Conservation (phyloP, 2,888 invertebrate genomes). For the Thelaira solivaga region DNA sequence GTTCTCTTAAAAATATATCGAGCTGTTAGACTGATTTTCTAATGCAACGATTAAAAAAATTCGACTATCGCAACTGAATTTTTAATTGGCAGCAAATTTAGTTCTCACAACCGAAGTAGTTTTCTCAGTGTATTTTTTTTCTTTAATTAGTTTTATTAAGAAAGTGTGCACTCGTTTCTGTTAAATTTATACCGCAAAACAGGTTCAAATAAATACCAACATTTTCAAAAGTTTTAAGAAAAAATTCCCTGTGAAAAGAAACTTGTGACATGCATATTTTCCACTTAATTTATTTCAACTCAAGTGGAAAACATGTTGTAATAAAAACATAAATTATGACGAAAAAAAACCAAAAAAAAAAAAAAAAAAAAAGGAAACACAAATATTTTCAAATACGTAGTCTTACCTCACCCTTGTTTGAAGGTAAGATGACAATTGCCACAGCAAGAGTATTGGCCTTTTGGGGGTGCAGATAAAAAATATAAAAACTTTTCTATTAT, state of each 20-base stretch:
- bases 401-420: constrained; percentile 27
- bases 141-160: too few species aligned
- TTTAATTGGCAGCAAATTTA: too few species aligned
- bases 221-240: background rate
- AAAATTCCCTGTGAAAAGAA: background rate
- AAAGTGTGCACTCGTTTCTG: too few species aligned
- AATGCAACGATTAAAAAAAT: too few species aligned
- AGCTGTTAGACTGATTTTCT: too few species aligned
- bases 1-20: too few species aligned
- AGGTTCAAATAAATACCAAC: too few species aligned
- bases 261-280: constrained; percentile 66
- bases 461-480: background rate
- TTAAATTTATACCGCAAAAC: too few species aligned
- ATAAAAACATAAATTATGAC: constrained; percentile 46
- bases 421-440: constrained; percentile 34
- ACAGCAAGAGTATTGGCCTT: background rate
- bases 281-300: constrained; percentile 76
- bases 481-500: constrained; percentile 50
- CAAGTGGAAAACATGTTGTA: constrained; percentile 73
- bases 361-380: constrained; percentile 18
- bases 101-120: too few species aligned
- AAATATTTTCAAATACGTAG: constrained; percentile 2
- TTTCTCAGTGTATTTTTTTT: too few species aligned
- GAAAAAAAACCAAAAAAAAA: constrained; percentile 42
- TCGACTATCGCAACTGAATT: too few species aligned